These are phyloP conservation scores for Onychomys arenicola DNA, from an alignment of 2,797 vertebrate genomes.

Conservation along the genomic window DNA sequence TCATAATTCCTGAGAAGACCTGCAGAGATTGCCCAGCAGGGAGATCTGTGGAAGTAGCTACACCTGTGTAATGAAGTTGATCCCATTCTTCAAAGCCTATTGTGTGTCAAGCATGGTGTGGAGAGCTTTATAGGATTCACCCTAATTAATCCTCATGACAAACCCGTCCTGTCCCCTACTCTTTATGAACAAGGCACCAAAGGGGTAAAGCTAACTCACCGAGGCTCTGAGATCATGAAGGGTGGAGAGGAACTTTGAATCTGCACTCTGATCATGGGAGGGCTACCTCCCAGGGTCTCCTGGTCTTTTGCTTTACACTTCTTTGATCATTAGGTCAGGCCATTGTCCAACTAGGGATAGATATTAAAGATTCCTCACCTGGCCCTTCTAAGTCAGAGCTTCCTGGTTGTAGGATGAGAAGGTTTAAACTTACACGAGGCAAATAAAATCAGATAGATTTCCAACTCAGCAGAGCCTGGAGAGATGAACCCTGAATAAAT, in stretches of 20 bases:
- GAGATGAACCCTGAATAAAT: background rate
- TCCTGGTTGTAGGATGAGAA: background rate
- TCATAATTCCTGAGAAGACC: background rate
- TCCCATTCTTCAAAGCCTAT: background rate
- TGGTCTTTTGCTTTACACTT: background rate
- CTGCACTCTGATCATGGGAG: fast-evolving
- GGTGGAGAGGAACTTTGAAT: background rate
- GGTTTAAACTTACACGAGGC: background rate
- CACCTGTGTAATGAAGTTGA: fast-evolving
- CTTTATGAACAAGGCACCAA: background rate
- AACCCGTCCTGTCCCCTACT: background rate
- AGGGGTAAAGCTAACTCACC: too few species aligned
- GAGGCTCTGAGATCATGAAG: background rate
- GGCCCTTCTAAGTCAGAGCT: background rate
- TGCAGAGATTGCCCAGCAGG: background rate
- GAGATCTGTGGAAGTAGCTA: fast-evolving
- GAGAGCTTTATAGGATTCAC: background rate
- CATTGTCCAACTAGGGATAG: background rate
- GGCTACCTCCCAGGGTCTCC: background rate
- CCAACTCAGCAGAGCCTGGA: background rate
- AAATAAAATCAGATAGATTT: conserved; percentile 3
- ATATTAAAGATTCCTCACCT: background rate
- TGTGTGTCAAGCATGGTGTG: fast-evolving
- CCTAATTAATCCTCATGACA: background rate
- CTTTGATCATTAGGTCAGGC: background rate